Base-by-base conservation (phyloP, 2,797 vertebrate genomes). In the Coendou prehensilis region DNA sequence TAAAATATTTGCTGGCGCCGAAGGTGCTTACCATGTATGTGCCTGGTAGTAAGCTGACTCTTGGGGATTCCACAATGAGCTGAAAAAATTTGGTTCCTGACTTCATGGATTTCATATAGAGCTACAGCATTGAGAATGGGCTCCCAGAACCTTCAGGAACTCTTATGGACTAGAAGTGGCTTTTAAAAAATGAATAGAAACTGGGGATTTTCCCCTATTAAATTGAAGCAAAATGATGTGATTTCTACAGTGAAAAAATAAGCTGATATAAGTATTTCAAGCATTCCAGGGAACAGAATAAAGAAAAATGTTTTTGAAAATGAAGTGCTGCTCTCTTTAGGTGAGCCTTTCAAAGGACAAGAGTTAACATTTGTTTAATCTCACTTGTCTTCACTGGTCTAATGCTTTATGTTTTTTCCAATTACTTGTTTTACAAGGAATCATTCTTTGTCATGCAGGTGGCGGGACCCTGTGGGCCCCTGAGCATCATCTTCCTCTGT, bases 271-370 rank as follows among this genome's bases (percentile, higher is more conserved):
- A 90, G 73, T 76, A 71, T 73, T 28, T 93, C 78, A 89, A 89
- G 56, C 59, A n/a, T 41, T 94, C 45, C 28, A 61, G 50, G 54
- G 18, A 81, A 33, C 33, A 63, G 69, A 81, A 80, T 14, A 92
- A 88, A 94, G 75, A 76, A 92, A 83, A 87, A 47, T 50, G 37
- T 37, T 89, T 50, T 94, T 67, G 54, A 92, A 95, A 97, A 90
- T 71, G 28, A 94, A 92, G 95, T 67, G 57, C 15, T 9, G 26
- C 50, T 6, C 83, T 95, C 57, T 78, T 75, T 45, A 94, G 59
- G 20, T 18, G 47, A 78, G 15, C n/a, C 75, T 86, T 95, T 95
- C 52, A 87, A 94, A 95, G 64, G 52, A 59, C 33, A 59, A 78
- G 87, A 87, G 69, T 91, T 69, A 90, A 79, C n/a, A 86, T 93